These are phyloP conservation scores for Galaxea fascicularis DNA, from an alignment of 92 coral and sea anemone genomes.

Conservation along the genomic window DNA sequence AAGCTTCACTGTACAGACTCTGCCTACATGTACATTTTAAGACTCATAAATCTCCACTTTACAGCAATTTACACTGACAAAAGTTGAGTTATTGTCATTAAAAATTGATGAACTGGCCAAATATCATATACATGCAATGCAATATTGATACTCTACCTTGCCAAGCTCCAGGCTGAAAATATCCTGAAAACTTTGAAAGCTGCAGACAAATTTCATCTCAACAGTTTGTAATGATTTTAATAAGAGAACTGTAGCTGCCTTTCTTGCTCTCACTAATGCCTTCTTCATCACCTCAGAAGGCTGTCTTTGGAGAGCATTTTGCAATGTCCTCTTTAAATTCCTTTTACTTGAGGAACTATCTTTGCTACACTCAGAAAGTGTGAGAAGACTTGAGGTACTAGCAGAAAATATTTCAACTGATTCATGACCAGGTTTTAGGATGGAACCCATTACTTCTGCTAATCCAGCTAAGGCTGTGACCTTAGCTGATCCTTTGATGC, in stretches of 20 bases:
- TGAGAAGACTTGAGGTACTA: slow-evolving; percentile 56
- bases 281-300: slow-evolving; percentile 27
- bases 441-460: slow-evolving; percentile 54
- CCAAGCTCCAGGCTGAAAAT: slow-evolving; percentile 37
- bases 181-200: slow-evolving; percentile 46
- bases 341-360: neutral
- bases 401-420: slow-evolving; percentile 63
- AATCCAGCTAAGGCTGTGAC: slow-evolving; percentile 47
- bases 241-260: slow-evolving; percentile 59
- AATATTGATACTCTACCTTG: slow-evolving; percentile 8
- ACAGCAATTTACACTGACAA: no score
- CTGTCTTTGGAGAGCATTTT: slow-evolving; percentile 22
- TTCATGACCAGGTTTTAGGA: slow-evolving; percentile 36
- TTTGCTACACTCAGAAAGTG: slow-evolving; percentile 50
- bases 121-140: no score
- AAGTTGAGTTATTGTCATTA: no score
- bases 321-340: neutral
- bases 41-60: no score
- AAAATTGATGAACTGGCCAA: no score
- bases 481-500: slow-evolving; percentile 60
- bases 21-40: no score
- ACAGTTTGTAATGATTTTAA: slow-evolving; percentile 34
- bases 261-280: slow-evolving; percentile 50
- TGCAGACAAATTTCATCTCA: slow-evolving; percentile 61
- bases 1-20: no score